Base-by-base conservation (phyloP, 2,888 invertebrate genomes). In the Amphiduros pacificus region DNA sequence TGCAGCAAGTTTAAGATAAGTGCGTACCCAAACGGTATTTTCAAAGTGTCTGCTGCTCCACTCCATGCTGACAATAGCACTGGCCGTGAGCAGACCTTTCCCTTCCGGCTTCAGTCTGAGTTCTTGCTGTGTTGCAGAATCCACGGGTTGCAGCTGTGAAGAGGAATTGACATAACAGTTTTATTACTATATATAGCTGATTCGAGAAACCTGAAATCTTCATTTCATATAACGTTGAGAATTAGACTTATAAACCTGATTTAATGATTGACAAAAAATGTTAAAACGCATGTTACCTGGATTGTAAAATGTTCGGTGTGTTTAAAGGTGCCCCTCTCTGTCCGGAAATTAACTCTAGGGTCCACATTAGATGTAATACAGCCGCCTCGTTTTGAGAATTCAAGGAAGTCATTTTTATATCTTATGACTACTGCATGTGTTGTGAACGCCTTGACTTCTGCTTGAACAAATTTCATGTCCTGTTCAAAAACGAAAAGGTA, bases 381-480 rank as follows among this genome's bases (percentile, higher is more conserved):
- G 14, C 71, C 66, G 27, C 75, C 67, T 55, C 66, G 65, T 31
- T 66, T 71, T 11, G 67, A 61, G n/a, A 78, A 63, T 1, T 73
- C 73, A 11, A 74, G 67, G 61, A 74, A 76, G 61, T 79, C 78
- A 63, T 73, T 60, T 60, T 76, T 79, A 29, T 75, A 68, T 28
- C 77, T 63, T 14, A 75, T 73, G 64, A 79, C 75, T 1, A 78
- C 78, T 6, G 74, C 73, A 55, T 77, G 63, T 11, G 66, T 71
- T 2, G 72, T 64, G 28, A 70, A 68, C 11, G 56, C 55, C 14
- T 68, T 67, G 1, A 75, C 64, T 61, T 77, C 75, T 24, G 74
- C 74, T 50, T 77, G 76, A 0, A 74, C 77, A 56, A 78, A 76
- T 55, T 76, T 76, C 32, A 71, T 55, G 54, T 79, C 78, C 79